Percentiles rank a stretch among this genome's conserved stretches.
phyloP scores from a whole-genome alignment of 2,888 invertebrate genomes.

The Parnassius glacialis region DNA sequence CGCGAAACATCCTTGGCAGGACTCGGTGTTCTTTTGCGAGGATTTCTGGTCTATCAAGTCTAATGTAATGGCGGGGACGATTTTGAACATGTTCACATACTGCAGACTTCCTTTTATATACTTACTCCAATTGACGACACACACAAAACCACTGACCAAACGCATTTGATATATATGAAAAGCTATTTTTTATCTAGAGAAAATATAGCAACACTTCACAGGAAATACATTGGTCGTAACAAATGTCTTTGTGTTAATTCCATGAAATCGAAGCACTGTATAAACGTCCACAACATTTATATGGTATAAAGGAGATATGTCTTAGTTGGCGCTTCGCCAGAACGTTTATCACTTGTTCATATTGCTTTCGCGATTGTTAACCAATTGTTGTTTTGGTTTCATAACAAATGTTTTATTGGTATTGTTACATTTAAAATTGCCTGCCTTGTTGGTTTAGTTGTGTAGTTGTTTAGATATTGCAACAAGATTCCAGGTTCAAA shows the following conservation, averaged over 20 bases:
- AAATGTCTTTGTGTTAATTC: slow-evolving; percentile 6
- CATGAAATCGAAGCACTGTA: slow-evolving; percentile 15
- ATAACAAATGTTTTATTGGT: not conserved
- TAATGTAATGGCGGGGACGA: too few species aligned
- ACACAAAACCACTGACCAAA: not conserved
- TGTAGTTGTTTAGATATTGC: too few species aligned
- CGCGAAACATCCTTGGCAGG: too few species aligned
- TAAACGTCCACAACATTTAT: slow-evolving; percentile 32
- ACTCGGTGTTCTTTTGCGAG: too few species aligned
- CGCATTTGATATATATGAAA: too few species aligned
- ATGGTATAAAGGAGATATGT: slow-evolving; percentile 23
- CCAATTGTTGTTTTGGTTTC: slow-evolving; percentile 31
- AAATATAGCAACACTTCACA: too few species aligned
- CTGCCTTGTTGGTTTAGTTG: too few species aligned
- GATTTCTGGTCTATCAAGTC: too few species aligned
- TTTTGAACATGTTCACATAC: too few species aligned
- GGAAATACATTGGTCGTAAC: not conserved
- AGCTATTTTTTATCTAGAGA: not conserved
- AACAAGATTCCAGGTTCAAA: too few species aligned
- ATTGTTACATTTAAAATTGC: not conserved
- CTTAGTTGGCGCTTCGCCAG: slow-evolving; percentile 41
- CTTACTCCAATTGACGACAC: too few species aligned
- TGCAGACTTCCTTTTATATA: too few species aligned
- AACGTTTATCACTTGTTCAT: slow-evolving; percentile 38
- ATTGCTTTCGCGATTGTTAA: slow-evolving; percentile 41